phyloP scores from a whole-genome alignment of 2,888 invertebrate genomes.

The Scrobipalpa costella region DNA sequence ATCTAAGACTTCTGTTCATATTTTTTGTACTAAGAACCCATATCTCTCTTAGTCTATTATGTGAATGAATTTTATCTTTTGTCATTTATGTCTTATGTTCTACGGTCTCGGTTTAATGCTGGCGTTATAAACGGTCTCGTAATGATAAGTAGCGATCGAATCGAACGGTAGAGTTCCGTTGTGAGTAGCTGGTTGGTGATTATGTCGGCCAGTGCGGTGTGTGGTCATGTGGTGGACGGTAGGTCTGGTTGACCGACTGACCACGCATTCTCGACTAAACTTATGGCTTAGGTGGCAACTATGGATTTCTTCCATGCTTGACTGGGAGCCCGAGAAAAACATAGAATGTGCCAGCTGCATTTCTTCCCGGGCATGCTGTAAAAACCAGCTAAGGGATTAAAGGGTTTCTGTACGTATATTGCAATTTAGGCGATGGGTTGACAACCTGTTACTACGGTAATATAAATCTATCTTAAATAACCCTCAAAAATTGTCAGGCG shows the following conservation, averaged over 20 bases:
- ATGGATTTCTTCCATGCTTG: too few species aligned
- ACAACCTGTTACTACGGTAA: too few species aligned
- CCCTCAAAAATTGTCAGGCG: too few species aligned
- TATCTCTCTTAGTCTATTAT: neutral
- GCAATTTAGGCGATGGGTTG: too few species aligned
- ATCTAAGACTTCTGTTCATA: too few species aligned
- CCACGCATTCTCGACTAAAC: neutral
- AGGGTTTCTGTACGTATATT: too few species aligned
- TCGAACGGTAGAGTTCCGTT: slow-evolving; percentile 10
- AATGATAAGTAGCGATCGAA: slow-evolving; percentile 15
- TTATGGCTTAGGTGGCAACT: neutral
- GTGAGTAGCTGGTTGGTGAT: slow-evolving; percentile 30
- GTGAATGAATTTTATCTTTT: neutral
- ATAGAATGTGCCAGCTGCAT: too few species aligned
- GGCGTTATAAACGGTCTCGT: slow-evolving; percentile 5
- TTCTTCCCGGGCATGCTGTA: too few species aligned
- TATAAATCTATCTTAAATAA: too few species aligned
- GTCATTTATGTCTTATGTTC: neutral
- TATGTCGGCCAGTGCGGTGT: slow-evolving; percentile 37
- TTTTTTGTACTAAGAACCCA: too few species aligned
- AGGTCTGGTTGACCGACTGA: slow-evolving; percentile 1
- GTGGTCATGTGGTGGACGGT: neutral
- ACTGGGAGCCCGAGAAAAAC: too few species aligned
- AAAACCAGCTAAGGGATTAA: too few species aligned
- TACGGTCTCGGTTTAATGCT: neutral